Evolutionary conservation across 2,113 vertebrate genomes (phyloP).

Genomic region (Coptodon rendalli): DNA sequence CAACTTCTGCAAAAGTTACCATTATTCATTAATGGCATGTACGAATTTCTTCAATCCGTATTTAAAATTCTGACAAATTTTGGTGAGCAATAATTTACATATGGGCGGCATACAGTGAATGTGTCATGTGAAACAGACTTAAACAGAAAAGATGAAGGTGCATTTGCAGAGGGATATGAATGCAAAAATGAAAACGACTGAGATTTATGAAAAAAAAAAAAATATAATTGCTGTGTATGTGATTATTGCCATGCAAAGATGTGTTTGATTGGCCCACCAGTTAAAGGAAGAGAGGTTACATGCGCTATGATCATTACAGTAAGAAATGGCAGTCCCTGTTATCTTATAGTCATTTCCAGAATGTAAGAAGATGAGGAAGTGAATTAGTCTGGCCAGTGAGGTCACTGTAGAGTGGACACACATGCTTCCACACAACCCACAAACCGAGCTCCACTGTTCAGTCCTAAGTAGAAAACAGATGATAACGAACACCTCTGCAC

Average conservation of each 20-base stretch:
- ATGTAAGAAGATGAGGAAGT: constrained; percentile 6
- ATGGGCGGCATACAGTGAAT: neutral
- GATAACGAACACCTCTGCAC: constrained; percentile 35
- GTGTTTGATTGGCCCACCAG: neutral
- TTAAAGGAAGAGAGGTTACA: neutral
- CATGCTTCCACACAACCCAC: neutral
- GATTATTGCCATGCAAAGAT: neutral
- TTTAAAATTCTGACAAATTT: neutral
- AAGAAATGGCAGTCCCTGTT: neutral
- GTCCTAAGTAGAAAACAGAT: constrained; percentile 20
- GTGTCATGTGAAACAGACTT: neutral
- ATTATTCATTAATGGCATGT: neutral
- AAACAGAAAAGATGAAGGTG: neutral
- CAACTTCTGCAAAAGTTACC: neutral
- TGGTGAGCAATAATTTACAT: neutral
- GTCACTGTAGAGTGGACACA: constrained; percentile 4
- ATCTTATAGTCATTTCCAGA: neutral
- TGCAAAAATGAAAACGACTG: neutral
- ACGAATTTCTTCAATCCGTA: neutral
- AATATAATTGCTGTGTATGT: neutral
- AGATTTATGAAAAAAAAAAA: neutral
- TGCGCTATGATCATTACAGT: neutral
- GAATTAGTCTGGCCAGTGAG: constrained; percentile 1
- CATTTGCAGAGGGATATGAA: neutral
- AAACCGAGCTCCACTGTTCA: neutral